A percentile compares a stretch with the other conserved stretches of the same genome.
phyloP scores from a whole-genome alignment of 92 coral and sea anemone genomes.

The Scolanthus callimorphus region DNA sequence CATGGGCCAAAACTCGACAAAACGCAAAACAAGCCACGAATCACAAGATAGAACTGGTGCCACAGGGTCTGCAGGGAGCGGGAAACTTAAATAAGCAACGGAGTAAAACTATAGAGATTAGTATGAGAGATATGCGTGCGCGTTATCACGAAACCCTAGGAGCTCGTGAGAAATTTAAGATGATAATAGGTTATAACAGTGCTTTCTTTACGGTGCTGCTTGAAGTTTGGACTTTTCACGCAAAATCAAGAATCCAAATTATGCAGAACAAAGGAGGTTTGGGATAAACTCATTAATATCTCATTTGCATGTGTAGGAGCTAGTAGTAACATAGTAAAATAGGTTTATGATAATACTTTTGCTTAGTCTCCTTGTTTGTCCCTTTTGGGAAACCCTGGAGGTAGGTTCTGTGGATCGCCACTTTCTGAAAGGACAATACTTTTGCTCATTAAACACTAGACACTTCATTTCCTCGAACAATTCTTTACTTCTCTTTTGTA shows the following conservation, averaged over 20 bases:
- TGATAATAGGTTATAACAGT: constrained; percentile 8
- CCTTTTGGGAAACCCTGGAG: constrained; percentile 27
- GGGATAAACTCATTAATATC: constrained; percentile 39
- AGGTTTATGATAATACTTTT: constrained; percentile 19
- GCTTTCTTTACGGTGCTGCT: constrained; percentile 25
- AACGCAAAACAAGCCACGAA: constrained; percentile 25
- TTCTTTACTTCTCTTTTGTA: constrained; percentile 8
- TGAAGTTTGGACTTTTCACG: constrained; percentile 31
- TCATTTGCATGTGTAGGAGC: constrained; percentile 37
- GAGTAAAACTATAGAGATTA: constrained; percentile 7
- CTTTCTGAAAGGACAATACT: too few species aligned
- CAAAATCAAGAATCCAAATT: constrained; percentile 39
- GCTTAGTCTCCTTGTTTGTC: constrained; percentile 30
- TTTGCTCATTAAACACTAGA: too few species aligned
- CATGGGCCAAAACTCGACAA: constrained; percentile 13
- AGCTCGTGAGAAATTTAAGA: not conserved
- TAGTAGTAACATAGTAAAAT: constrained; percentile 16
- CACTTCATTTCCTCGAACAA: constrained; percentile 18
- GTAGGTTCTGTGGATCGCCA: too few species aligned
- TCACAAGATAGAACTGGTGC: constrained; percentile 59
- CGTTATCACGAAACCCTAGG: constrained; percentile 2
- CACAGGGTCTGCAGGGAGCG: constrained; percentile 53
- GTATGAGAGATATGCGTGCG: constrained; percentile 6
- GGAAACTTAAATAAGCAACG: constrained; percentile 23
- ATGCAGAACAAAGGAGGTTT: constrained; percentile 35